Conservation (phyloP, 64 coral and sea anemone genomes). For the Trachythela sp. region DNA sequence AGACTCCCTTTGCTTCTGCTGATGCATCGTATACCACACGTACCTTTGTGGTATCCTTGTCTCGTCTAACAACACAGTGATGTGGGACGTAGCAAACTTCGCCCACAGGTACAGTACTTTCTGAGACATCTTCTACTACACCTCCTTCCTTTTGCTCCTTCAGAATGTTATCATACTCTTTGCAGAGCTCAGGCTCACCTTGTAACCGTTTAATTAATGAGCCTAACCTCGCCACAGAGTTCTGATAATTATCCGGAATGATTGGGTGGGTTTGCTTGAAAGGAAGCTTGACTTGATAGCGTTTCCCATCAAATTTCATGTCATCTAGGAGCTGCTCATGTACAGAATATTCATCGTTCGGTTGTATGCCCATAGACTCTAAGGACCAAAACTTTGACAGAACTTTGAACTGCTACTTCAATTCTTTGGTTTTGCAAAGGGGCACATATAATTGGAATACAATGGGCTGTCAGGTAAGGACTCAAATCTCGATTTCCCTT, state of each 20-base stretch:
- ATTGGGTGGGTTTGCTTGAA: slow-evolving; percentile 45
- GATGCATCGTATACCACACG: no score
- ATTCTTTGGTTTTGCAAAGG: slow-evolving; percentile 34
- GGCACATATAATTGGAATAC: slow-evolving; percentile 27
- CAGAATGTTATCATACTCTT: slow-evolving; percentile 42
- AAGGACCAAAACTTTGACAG: slow-evolving; percentile 39
- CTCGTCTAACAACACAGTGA: slow-evolving; percentile 29
- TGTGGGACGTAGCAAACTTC: slow-evolving; percentile 34
- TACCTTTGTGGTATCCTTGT: slow-evolving; percentile 34
- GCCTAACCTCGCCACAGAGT: background rate
- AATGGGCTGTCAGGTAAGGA: slow-evolving; percentile 32
- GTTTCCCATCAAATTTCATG: slow-evolving; percentile 40
- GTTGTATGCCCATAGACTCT: slow-evolving; percentile 34
- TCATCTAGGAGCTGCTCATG: slow-evolving; percentile 1
- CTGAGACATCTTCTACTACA: slow-evolving; percentile 31
- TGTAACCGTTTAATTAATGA: slow-evolving; percentile 26
- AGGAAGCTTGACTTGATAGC: slow-evolving; percentile 47
- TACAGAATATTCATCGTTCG: background rate
- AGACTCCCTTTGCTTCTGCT: background rate
- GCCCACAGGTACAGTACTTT: background rate
- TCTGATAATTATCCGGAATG: slow-evolving; percentile 43
- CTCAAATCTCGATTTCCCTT: background rate
- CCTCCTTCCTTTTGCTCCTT: slow-evolving; percentile 38
- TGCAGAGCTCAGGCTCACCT: background rate
- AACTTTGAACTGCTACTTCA: slow-evolving; percentile 28